Conservation (phyloP, 2,113 vertebrate genomes). For the Cavia aperea region DNA sequence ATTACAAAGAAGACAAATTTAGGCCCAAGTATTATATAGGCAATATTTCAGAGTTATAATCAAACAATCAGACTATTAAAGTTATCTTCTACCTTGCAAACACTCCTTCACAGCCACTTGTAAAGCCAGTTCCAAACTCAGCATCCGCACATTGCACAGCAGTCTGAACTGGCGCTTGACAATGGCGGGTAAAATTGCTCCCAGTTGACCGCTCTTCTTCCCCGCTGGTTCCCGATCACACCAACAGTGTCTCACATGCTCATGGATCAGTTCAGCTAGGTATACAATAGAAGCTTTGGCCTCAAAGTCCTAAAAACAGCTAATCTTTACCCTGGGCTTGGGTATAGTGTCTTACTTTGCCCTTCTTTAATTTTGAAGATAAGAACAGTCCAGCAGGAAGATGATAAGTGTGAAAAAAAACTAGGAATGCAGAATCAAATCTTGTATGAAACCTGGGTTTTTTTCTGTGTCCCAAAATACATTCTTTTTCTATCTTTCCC, state of each 20-base stretch:
- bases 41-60: conserved; percentile 17
- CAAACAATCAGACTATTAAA: conserved; percentile 12
- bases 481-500: not conserved
- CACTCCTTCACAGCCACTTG: not conserved
- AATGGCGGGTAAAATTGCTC: not conserved
- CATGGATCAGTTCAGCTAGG: not conserved
- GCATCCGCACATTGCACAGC: not conserved
- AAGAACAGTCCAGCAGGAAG: not conserved
- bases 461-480: conserved; percentile 24
- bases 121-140: not conserved
- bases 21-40: not conserved
- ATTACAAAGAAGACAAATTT: not conserved
- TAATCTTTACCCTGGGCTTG: not conserved
- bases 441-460: conserved; percentile 26
- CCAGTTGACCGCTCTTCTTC: not conserved
- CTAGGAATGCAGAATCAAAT: conserved; percentile 26
- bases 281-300: not conserved
- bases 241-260: not conserved
- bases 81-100: not conserved
- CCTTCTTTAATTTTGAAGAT: not conserved
- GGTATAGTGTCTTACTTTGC: not conserved
- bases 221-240: not conserved
- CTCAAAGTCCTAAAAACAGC: not conserved
- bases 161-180: not conserved
- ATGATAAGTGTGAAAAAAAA: conserved; percentile 24